Evolutionary conservation across 2,113 vertebrate genomes (phyloP).

Genomic region (Actenoides hombroni): DNA sequence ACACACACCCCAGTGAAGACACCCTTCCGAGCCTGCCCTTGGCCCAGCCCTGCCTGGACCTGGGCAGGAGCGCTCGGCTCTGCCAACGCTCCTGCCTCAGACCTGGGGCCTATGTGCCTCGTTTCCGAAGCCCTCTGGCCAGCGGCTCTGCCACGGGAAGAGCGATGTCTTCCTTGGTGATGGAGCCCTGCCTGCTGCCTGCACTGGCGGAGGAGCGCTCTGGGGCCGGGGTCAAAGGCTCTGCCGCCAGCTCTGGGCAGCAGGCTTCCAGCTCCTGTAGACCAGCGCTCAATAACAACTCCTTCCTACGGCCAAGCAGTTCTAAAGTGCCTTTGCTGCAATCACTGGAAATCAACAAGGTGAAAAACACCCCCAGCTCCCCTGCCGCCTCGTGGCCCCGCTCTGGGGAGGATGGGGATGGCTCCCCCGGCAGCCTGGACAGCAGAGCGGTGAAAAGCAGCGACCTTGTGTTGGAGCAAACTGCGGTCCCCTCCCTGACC

Average conservation of each 20-base stretch:
- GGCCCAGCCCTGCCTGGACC: constrained; percentile 23
- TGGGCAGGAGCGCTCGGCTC: constrained; percentile 12
- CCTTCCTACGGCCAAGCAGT: constrained; percentile 63
- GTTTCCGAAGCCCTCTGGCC: constrained; percentile 5
- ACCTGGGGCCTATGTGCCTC: constrained; percentile 40
- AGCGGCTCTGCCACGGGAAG: not conserved
- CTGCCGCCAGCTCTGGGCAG: constrained; percentile 51
- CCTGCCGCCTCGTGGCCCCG: not conserved
- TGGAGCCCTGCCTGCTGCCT: constrained; percentile 53
- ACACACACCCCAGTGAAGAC: not conserved
- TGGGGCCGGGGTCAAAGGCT: constrained; percentile 17
- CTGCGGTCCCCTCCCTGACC: not conserved
- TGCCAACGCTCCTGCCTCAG: constrained; percentile 40
- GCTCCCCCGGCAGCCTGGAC: not conserved
- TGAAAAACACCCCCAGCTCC: constrained; percentile 6
- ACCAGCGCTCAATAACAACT: constrained; percentile 61
- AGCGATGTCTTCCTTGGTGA: constrained; percentile 76
- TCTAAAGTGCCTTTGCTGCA: constrained; percentile 84
- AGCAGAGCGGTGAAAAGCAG: not conserved
- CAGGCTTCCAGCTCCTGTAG: constrained; percentile 61
- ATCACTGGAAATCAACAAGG: constrained; percentile 58
- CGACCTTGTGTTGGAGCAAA: not conserved
- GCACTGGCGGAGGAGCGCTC: constrained; percentile 38
- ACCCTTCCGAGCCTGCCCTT: not conserved
- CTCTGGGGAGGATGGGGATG: not conserved